These are phyloP conservation scores for Dolichotis patagonum DNA, from an alignment of 2,113 vertebrate species.

Conservation along the genomic window DNA sequence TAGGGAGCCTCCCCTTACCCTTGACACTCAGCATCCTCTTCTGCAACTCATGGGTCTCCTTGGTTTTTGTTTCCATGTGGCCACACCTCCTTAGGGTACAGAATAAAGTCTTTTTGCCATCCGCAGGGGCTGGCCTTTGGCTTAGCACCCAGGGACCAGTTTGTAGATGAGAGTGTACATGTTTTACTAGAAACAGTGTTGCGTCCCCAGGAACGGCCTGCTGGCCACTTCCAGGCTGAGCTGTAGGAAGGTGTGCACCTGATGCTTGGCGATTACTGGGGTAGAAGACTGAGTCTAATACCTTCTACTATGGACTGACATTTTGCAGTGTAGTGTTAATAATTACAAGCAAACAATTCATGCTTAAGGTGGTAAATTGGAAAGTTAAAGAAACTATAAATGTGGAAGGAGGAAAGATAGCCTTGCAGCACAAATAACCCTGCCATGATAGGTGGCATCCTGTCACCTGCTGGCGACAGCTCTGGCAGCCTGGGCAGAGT, in stretches of 20 bases:
- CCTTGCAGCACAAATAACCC: neutral
- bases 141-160: too few species aligned
- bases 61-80: neutral
- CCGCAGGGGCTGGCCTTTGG: neutral
- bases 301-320: neutral
- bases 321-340: neutral
- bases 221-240: neutral
- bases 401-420: neutral
- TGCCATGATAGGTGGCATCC: neutral
- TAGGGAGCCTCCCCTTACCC: neutral
- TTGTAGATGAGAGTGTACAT: neutral
- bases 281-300: neutral
- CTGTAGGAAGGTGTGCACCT: neutral
- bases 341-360: neutral
- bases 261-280: neutral
- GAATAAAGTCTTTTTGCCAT: neutral
- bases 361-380: neutral
- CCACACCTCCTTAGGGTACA: neutral
- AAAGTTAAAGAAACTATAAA: neutral
- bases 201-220: neutral
- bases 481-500: accelerated
- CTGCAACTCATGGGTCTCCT: neutral
- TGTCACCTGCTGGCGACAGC: accelerated
- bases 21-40: neutral
- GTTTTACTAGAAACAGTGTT: neutral